Conservation (phyloP, 2,113 vertebrate species). For the Lepus timidus region DNA sequence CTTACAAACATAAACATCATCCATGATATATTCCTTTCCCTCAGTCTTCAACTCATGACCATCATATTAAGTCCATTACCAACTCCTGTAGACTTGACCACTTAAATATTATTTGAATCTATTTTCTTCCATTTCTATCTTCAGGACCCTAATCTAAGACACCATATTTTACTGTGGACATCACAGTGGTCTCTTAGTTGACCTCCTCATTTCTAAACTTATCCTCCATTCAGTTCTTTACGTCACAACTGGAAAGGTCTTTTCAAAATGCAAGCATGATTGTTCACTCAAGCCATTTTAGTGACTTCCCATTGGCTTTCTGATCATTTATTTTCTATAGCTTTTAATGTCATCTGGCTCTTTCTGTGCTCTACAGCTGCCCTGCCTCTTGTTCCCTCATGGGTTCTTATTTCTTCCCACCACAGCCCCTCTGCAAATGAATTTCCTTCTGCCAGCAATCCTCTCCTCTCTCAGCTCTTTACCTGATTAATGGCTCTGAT, state of each 20-base stretch:
- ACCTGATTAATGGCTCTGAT: neutral
- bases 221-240: neutral
- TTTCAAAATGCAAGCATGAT: neutral
- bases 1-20: neutral
- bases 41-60: neutral
- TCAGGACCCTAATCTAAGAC: neutral
- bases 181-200: neutral
- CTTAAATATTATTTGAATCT: neutral
- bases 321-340: neutral
- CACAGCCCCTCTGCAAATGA: neutral
- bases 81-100: neutral
- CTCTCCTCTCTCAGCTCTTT: neutral
- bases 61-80: neutral
- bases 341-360: neutral
- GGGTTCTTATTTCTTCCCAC: neutral
- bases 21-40: neutral
- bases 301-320: neutral
- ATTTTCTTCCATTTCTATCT: neutral
- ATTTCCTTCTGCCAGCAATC: neutral
- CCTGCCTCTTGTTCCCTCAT: neutral
- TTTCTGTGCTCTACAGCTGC: too few relatives aligned
- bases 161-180: neutral
- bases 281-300: neutral
- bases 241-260: neutral
- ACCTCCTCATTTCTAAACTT: neutral